Evolutionary conservation across 1,140 invertebrate species (phyloP).

Genomic region (Drosophila sturtevanti): DNA sequence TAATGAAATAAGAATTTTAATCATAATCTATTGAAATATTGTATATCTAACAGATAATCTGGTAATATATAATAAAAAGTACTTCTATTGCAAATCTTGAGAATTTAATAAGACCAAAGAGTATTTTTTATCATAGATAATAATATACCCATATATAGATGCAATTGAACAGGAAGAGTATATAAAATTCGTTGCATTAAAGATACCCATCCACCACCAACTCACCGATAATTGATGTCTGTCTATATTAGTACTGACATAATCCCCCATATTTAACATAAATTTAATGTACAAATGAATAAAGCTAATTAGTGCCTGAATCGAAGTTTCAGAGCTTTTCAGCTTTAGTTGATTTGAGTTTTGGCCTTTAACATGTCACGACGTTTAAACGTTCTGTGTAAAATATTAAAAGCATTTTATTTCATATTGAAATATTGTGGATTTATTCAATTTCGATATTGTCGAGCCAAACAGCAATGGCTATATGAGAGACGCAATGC

Average conservation of each 20-base stretch:
- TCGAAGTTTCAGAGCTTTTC: too few relatives aligned
- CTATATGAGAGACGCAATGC: constrained; percentile 10
- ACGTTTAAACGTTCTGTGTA: constrained; percentile 29
- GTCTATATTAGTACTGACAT: background rate
- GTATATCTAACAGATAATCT: too few relatives aligned
- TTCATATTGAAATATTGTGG: constrained; percentile 25
- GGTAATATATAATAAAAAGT: too few relatives aligned
- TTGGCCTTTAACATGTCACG: constrained; percentile 32
- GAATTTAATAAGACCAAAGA: too few relatives aligned
- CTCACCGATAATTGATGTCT: background rate
- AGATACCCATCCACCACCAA: constrained; percentile 8
- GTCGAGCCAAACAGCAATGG: constrained; percentile 10
- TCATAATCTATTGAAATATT: too few relatives aligned
- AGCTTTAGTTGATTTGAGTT: constrained; percentile 13
- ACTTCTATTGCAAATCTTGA: too few relatives aligned
- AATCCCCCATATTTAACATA: background rate
- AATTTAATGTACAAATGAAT: background rate
- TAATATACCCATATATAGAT: too few relatives aligned
- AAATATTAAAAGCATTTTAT: constrained; percentile 23
- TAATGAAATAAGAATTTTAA: too few relatives aligned
- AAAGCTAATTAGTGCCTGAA: background rate
- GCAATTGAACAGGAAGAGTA: background rate
- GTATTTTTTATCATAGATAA: too few relatives aligned
- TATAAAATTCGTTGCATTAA: constrained; percentile 2
- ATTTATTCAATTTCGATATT: constrained; percentile 34